Conservation (phyloP, 2,113 vertebrate species). For the Eurystomus gularis region DNA sequence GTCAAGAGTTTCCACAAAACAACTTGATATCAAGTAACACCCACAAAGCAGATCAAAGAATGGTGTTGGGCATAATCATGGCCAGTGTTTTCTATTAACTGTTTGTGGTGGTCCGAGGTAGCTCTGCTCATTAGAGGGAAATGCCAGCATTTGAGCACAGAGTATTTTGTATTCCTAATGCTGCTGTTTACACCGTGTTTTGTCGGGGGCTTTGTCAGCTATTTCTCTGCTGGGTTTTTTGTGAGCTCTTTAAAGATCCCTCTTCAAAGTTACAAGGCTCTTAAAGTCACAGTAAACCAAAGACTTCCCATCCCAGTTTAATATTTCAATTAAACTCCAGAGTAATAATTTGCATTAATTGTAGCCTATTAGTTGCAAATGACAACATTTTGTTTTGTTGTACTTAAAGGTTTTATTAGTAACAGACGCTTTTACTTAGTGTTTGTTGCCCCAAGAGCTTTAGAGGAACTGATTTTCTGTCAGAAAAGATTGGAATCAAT, state of each 20-base stretch:
- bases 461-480: constrained; percentile 92
- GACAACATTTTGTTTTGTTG: constrained; percentile 65
- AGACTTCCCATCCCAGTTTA: not conserved
- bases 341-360: constrained; percentile 55
- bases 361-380: constrained; percentile 32
- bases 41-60: not conserved
- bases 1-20: not conserved
- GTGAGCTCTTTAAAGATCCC: not conserved
- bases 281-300: not conserved
- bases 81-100: not conserved
- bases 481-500: constrained; percentile 87
- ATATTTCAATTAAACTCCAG: constrained; percentile 12
- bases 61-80: not conserved
- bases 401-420: constrained; percentile 72
- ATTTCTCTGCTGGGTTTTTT: constrained; percentile 4
- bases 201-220: not conserved
- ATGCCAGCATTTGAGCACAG: not conserved
- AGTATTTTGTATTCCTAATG: not conserved
- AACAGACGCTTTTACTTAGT: constrained; percentile 67
- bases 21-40: not conserved
- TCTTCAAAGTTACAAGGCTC: not conserved
- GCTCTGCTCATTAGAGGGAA: not conserved
- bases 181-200: not conserved
- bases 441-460: constrained; percentile 80
- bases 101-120: not conserved